These are phyloP conservation scores for Brachystomella parvula DNA, from an alignment of 1,140 invertebrate genomes.

Conservation along the genomic window DNA sequence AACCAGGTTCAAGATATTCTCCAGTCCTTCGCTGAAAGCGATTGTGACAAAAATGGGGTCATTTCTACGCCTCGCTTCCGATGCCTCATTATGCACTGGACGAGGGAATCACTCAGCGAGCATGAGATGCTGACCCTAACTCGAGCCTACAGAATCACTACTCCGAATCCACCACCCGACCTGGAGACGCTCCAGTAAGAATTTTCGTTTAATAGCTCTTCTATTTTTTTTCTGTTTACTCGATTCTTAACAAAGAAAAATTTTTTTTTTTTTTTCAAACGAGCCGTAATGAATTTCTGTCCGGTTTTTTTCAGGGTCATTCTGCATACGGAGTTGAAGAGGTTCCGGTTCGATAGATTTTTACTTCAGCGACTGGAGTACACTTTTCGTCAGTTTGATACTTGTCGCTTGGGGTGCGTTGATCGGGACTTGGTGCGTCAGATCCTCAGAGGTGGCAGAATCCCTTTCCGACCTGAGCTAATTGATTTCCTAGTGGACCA, in stretches of 20 bases:
- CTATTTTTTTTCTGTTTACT: too few relatives aligned
- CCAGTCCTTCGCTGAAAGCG: conserved; percentile 31
- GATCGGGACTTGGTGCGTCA: conserved; percentile 29
- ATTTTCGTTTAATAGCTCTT: too few relatives aligned
- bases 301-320: conserved; percentile 29
- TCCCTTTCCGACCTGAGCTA: conserved; percentile 29
- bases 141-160: conserved; percentile 26
- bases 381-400: conserved; percentile 32
- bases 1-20: conserved; percentile 29
- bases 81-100: conserved; percentile 23
- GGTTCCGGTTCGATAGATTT: conserved; percentile 27
- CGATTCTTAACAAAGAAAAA: too few relatives aligned
- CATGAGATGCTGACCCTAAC: conserved; percentile 33
- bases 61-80: conserved; percentile 13
- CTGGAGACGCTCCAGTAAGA: conserved; percentile 30
- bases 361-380: conserved; percentile 29
- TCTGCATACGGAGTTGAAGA: conserved; percentile 29
- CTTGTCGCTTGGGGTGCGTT: conserved; percentile 31
- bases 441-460: conserved; percentile 32
- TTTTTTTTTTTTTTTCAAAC: too few relatives aligned
- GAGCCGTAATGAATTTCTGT: too few relatives aligned
- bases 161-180: conserved; percentile 23
- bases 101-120: conserved; percentile 32
- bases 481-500: conserved; percentile 33
- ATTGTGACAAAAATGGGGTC: conserved; percentile 28